These are phyloP conservation scores for Chloropsis hardwickii DNA, from an alignment of 2,113 vertebrate genomes.

Conservation along the genomic window DNA sequence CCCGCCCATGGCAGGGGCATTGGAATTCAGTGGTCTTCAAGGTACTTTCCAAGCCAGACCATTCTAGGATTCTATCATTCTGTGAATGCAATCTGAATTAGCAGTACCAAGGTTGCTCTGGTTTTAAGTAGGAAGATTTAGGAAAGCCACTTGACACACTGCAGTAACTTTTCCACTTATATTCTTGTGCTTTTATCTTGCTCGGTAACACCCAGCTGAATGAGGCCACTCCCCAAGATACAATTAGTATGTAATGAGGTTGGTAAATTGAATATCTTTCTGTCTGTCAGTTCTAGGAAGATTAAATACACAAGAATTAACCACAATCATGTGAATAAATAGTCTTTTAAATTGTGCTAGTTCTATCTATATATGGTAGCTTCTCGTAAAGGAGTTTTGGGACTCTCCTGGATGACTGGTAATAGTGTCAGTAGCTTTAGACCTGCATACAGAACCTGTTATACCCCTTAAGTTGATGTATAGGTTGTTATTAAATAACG, in stretches of 20 bases:
- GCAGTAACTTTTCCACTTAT: not conserved
- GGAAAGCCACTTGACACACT: not conserved
- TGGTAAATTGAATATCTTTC: not conserved
- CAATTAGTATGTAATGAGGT: not conserved
- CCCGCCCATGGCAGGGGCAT: not conserved
- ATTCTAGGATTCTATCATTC: not conserved
- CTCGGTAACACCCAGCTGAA: not conserved
- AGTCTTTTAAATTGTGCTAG: not conserved
- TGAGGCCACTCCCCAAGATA: not conserved
- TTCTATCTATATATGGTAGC: not conserved
- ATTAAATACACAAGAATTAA: not conserved
- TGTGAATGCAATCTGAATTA: too few species aligned
- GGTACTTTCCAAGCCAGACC: not conserved
- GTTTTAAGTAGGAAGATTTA: not conserved
- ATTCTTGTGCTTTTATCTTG: not conserved
- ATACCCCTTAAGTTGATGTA: not conserved
- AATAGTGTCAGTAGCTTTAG: not conserved
- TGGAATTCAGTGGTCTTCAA: fast-evolving
- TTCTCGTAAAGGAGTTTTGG: not conserved
- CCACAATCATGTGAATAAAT: not conserved
- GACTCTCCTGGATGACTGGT: not conserved
- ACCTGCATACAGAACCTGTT: not conserved
- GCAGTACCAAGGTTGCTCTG: not conserved
- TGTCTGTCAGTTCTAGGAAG: not conserved
- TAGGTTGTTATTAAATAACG: not conserved